phyloP scores from a whole-genome alignment of 2,888 invertebrate genomes.

The Callyntrura sp. region DNA sequence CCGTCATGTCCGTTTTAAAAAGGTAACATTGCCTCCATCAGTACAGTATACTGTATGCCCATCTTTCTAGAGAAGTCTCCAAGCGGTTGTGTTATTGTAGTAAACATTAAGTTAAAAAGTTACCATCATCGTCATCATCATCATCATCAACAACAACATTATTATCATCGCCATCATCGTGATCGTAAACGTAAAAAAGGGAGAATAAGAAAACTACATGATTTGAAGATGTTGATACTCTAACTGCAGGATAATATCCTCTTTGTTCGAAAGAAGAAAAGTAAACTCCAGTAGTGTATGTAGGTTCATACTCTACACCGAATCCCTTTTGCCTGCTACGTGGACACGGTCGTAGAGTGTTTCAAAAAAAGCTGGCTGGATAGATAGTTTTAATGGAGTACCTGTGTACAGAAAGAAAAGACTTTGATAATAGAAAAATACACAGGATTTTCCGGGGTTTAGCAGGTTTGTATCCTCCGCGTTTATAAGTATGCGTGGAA shows the following conservation, averaged over 20 bases:
- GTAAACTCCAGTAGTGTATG: conserved; percentile 10
- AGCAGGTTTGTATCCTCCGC: too few relatives aligned
- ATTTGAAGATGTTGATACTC: conserved; percentile 42
- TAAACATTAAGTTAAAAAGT: conserved; percentile 37
- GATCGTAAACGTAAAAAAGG: background rate
- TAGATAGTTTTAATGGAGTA: conserved; percentile 41
- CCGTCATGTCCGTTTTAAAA: conserved; percentile 76
- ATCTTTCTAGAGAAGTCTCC: background rate
- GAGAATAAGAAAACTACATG: background rate
- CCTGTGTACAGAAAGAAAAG: conserved; percentile 9
- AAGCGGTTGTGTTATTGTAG: conserved; percentile 10
- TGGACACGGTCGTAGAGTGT: conserved; percentile 35
- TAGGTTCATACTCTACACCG: background rate
- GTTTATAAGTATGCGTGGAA: too few relatives aligned
- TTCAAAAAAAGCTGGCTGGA: conserved; percentile 17
- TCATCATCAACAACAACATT: background rate
- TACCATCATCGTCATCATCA: conserved; percentile 22
- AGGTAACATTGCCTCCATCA: conserved; percentile 44
- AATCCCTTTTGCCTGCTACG: conserved; percentile 62
- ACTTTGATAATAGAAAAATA: background rate
- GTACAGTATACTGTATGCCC: background rate
- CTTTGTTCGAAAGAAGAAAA: conserved; percentile 8
- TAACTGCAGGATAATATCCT: conserved; percentile 48
- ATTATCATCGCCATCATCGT: background rate
- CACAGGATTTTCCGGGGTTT: too few relatives aligned